Percentiles rank a stretch among this genome's conserved stretches.
Evolutionary conservation across 2,113 vertebrate species (phyloP).

Genomic region (Phaethornis superciliosus): DNA sequence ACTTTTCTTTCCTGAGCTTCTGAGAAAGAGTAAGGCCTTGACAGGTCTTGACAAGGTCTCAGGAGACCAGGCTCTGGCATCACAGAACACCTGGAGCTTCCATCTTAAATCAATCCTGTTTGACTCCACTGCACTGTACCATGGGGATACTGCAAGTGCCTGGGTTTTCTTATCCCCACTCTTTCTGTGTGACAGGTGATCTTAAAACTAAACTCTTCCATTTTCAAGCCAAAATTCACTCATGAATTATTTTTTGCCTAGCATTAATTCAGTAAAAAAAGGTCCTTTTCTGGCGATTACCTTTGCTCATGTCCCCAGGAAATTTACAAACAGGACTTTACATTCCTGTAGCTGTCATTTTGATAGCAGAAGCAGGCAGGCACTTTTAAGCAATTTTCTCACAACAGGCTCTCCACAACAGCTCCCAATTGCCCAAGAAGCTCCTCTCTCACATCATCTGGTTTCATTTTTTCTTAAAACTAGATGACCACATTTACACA

Average conservation of each 20-base stretch:
- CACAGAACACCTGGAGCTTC: neutral
- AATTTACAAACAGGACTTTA: neutral
- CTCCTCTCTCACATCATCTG: neutral
- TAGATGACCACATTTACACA: neutral
- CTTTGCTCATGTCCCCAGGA: neutral
- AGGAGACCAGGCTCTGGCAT: neutral
- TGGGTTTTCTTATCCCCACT: accelerated
- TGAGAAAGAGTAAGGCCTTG: neutral
- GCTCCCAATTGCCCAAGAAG: neutral
- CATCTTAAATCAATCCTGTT: neutral
- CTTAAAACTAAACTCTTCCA: neutral
- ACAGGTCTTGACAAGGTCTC: neutral
- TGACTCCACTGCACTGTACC: neutral
- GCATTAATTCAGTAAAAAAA: neutral
- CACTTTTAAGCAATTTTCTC: neutral
- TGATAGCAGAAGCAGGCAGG: neutral
- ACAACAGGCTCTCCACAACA: neutral
- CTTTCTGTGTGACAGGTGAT: neutral
- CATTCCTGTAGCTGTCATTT: neutral
- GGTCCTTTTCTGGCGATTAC: neutral
- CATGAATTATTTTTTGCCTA: neutral
- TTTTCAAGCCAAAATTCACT: neutral
- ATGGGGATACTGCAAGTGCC: neutral
- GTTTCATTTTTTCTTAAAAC: neutral
- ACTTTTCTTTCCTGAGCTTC: neutral